A percentile compares a stretch with the other conserved stretches of the same genome.
phyloP scores from a whole-genome alignment of 2,113 vertebrate species.

The Myotis brandtii region DNA sequence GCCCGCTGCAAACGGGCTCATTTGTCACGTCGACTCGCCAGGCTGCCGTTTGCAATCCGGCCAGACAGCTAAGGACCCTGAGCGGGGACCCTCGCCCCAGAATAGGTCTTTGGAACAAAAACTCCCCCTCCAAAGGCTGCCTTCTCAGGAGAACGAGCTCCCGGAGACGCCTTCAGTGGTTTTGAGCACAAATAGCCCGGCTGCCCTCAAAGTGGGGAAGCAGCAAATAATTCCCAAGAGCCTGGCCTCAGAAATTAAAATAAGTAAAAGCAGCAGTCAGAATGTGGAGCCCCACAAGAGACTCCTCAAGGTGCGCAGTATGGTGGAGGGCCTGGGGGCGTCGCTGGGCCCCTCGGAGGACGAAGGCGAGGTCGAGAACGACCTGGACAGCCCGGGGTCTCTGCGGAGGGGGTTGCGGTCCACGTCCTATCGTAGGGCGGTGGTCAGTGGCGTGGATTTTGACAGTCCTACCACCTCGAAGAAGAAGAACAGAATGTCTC shows the following conservation, averaged over 20 bases:
- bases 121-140: slow-evolving; percentile 65
- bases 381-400: slow-evolving; percentile 86
- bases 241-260: slow-evolving; percentile 87
- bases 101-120: slow-evolving; percentile 76
- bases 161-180: slow-evolving; percentile 82
- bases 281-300: slow-evolving; percentile 84
- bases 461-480: slow-evolving; percentile 83
- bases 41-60: not conserved
- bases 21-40: not conserved
- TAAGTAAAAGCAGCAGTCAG: slow-evolving; percentile 71
- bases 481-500: slow-evolving; percentile 88
- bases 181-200: slow-evolving; percentile 93
- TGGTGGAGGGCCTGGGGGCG: slow-evolving; percentile 89
- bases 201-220: slow-evolving; percentile 92
- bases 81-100: slow-evolving; percentile 64
- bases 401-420: slow-evolving; percentile 92
- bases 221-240: slow-evolving; percentile 95
- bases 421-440: slow-evolving; percentile 95
- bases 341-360: slow-evolving; percentile 80
- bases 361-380: slow-evolving; percentile 85
- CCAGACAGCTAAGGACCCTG: slow-evolving; percentile 76
- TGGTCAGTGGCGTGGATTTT: slow-evolving; percentile 92
- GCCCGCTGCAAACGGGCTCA: not conserved
- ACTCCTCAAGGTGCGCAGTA: slow-evolving; percentile 88
- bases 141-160: slow-evolving; percentile 76